Percentiles rank a stretch among this genome's conserved stretches.
Evolutionary conservation across 2,888 invertebrate species (phyloP).

Genomic region (Lysandra coridon): DNA sequence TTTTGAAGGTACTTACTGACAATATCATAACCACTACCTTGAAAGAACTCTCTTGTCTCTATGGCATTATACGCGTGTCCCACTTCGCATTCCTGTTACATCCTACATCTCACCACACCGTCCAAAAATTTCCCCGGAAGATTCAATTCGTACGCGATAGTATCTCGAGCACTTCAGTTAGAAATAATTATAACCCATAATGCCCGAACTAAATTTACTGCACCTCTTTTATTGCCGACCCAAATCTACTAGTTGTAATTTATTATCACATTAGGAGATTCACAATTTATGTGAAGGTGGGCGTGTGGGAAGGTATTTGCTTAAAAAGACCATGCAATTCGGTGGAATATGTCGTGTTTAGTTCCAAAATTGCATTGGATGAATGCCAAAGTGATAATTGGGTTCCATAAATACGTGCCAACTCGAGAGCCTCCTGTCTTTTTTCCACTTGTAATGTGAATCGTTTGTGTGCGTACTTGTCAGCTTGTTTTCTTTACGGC

Average conservation of each 20-base stretch:
- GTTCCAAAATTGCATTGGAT: constrained; percentile 45
- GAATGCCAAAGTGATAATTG: constrained; percentile 46
- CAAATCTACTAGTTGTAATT: constrained; percentile 37
- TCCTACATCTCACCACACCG: neutral
- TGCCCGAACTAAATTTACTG: constrained; percentile 21
- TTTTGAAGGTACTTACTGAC: neutral
- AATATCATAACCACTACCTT: neutral
- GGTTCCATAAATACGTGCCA: constrained; percentile 46
- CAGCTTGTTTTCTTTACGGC: constrained; percentile 19
- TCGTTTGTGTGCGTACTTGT: constrained; percentile 34
- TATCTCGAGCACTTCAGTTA: constrained; percentile 12
- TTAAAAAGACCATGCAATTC: constrained; percentile 42
- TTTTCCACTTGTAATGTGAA: constrained; percentile 38
- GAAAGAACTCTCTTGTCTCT: neutral
- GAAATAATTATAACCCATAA: constrained; percentile 27
- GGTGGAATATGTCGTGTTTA: constrained; percentile 44
- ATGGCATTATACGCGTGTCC: neutral
- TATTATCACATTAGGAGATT: constrained; percentile 41
- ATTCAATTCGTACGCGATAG: neutral
- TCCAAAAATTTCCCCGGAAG: neutral
- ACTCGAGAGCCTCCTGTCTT: constrained; percentile 40
- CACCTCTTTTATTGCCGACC: constrained; percentile 29
- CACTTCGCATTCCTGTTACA: neutral
- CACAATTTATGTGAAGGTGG: constrained; percentile 38
- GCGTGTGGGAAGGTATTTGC: constrained; percentile 36